Base-by-base conservation (phyloP, 2,888 invertebrate species). In the Hirtodrosophila trivittata region DNA sequence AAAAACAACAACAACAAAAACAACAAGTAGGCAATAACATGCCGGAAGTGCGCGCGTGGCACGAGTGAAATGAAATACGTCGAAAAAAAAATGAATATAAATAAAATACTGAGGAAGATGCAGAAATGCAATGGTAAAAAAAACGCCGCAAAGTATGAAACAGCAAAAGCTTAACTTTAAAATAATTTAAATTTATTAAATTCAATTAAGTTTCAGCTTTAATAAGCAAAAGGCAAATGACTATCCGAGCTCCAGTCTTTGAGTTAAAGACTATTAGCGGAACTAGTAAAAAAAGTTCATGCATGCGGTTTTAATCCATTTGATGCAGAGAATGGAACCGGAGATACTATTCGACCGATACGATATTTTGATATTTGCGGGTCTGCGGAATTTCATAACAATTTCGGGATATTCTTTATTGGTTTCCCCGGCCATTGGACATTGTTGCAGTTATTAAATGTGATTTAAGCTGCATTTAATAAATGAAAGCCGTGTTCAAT, bases 31-130 rank as follows among this genome's bases (percentile, higher is more conserved):
- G 81, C 78, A 81, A 78, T 78, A 84, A 68, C 75, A 74, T 45
- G 75, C 60, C 82, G 80, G 80, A 85, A 85, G 85, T 75, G 69
- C 54, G 82, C 82, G 78, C 69, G 76, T 78, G 77, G 81, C 82
- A 64, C 59, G 58, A 54, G 55, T 59, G 50, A 81, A 60, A 69
- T 47, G 59, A 55, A 55, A 58, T 58, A 39, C 59, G 46, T 21
- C 9, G 14, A 47, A 46, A 45, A 30, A 26, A 13, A 49, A 9
- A 35, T 12, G 14, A 9, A 60, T 57, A 57, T 68, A 68, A 51
- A 39, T 47, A 39, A 54, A 54, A 82, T 64, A 58, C 62, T 58
- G 16, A 26, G 58, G 45, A 56, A 65, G 50, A 13, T 78, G 66
- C 65, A 72, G 45, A 50, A 71, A 66, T 57, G 57, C 42, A 38